phyloP scores from a whole-genome alignment of 2,888 invertebrate species.

The Hydropsyche betteni region DNA sequence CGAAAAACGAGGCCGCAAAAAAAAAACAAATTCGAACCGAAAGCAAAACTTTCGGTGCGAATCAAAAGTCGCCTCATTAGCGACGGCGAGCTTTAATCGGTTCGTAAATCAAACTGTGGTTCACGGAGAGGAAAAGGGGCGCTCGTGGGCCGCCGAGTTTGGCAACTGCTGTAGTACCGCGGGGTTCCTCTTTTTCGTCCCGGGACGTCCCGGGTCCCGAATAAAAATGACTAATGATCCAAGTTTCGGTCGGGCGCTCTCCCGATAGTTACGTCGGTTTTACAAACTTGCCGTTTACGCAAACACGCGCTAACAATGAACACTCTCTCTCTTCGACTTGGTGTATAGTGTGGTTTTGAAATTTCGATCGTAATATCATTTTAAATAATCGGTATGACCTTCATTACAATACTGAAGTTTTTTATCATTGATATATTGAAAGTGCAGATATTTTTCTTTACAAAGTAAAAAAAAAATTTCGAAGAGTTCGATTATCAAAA shows the following conservation, averaged over 20 bases:
- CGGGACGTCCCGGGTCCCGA: constrained; percentile 24
- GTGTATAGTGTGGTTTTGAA: no score
- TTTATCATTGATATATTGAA: no score
- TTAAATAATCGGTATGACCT: no score
- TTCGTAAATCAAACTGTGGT: constrained; percentile 45
- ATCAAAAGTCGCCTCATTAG: constrained; percentile 47
- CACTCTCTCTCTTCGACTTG: no score
- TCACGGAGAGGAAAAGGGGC: constrained; percentile 27
- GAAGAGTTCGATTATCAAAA: no score
- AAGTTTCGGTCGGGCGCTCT: constrained; percentile 36
- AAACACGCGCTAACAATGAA: no score
- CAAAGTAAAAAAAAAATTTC: no score
- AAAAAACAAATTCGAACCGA: constrained; percentile 2
- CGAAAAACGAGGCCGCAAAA: neutral
- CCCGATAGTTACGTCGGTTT: constrained; percentile 2
- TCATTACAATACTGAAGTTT: no score
- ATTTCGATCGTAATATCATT: no score
- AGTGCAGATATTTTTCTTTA: no score
- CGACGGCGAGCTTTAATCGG: constrained; percentile 45
- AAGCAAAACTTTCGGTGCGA: constrained; percentile 39
- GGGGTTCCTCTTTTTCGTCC: constrained; percentile 39
- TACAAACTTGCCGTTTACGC: constrained; percentile 11
- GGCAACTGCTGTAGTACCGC: constrained; percentile 36
- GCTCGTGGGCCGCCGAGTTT: constrained; percentile 38
- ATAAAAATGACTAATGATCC: constrained; percentile 49